These are phyloP conservation scores for Dipodomys stephensi DNA, from an alignment of 2,113 vertebrate species.

Conservation along the genomic window DNA sequence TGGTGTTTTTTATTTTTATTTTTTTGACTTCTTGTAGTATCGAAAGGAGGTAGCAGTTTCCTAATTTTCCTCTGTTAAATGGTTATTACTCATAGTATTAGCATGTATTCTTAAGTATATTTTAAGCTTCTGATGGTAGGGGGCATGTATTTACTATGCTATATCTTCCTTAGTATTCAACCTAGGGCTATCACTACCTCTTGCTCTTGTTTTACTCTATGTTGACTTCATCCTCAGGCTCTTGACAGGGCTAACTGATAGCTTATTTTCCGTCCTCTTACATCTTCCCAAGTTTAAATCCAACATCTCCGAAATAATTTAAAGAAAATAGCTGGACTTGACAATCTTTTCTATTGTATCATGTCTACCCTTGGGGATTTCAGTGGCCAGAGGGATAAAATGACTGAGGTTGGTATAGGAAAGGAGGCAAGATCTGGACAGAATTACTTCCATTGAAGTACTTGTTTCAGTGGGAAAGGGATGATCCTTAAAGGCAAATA, in stretches of 20 bases:
- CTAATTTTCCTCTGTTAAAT: constrained; percentile 10
- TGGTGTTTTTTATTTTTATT: not conserved
- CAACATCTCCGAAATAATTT: not conserved
- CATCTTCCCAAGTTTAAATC: not conserved
- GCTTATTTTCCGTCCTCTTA: not conserved
- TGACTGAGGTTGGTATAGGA: not conserved
- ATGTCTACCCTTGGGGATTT: not conserved
- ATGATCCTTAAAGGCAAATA: not conserved
- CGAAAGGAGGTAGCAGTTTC: not conserved
- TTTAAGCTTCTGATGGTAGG: not conserved
- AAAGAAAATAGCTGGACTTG: not conserved
- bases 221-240: not conserved
- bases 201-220: not conserved
- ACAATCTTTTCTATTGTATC: not conserved
- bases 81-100: not conserved
- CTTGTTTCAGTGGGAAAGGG: not conserved
- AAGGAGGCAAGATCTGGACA: not conserved
- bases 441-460: not conserved
- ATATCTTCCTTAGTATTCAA: not conserved
- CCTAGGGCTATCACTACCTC: not conserved
- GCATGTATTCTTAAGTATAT: not conserved
- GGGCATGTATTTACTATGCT: not conserved
- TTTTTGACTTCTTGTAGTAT: not conserved
- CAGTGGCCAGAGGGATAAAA: not conserved
- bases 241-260: not conserved